phyloP scores from a whole-genome alignment of 2,888 invertebrate genomes.

The Xestia xanthographa region DNA sequence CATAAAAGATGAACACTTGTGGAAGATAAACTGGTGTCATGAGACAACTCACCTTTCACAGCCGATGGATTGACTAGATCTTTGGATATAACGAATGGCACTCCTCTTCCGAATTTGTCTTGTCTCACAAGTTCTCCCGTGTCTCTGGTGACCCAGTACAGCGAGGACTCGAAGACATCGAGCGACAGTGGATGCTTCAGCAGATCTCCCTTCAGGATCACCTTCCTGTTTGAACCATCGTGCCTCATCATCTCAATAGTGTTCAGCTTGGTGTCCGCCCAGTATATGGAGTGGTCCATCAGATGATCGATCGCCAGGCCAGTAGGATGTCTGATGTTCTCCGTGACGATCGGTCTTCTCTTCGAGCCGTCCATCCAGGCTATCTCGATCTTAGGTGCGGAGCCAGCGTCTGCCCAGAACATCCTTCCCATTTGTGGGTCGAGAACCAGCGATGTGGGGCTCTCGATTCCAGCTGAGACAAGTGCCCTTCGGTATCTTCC shows the following conservation, averaged over 20 bases:
- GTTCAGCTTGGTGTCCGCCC: constrained; percentile 98
- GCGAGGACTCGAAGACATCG: constrained; percentile 97
- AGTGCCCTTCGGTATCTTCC: constrained; percentile 96
- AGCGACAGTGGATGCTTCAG: constrained; percentile 95
- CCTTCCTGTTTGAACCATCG: constrained; percentile 94
- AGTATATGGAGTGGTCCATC: constrained; percentile 97
- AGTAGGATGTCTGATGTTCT: constrained; percentile 95
- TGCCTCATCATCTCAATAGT: constrained; percentile 96
- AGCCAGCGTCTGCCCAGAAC: constrained; percentile 98
- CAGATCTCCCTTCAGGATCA: constrained; percentile 93
- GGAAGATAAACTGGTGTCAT: too few species aligned
- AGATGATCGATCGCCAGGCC: constrained; percentile 97
- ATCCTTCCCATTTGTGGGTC: constrained; percentile 96
- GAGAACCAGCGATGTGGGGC: constrained; percentile 96
- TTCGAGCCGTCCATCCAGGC: constrained; percentile 99
- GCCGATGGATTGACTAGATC: constrained; percentile 96
- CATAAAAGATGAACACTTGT: too few species aligned
- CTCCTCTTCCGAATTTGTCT: constrained; percentile 99
- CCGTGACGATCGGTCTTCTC: constrained; percentile 94
- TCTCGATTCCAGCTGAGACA: constrained; percentile 94
- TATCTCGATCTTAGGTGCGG: constrained; percentile 97
- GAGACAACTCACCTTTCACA: constrained; percentile 92
- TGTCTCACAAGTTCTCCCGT: constrained; percentile 96
- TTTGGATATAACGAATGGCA: constrained; percentile 95
- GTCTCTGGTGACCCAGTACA: constrained; percentile 98